phyloP scores from a whole-genome alignment of 2,888 invertebrate genomes.

The Trypoxylon attenuatum region DNA sequence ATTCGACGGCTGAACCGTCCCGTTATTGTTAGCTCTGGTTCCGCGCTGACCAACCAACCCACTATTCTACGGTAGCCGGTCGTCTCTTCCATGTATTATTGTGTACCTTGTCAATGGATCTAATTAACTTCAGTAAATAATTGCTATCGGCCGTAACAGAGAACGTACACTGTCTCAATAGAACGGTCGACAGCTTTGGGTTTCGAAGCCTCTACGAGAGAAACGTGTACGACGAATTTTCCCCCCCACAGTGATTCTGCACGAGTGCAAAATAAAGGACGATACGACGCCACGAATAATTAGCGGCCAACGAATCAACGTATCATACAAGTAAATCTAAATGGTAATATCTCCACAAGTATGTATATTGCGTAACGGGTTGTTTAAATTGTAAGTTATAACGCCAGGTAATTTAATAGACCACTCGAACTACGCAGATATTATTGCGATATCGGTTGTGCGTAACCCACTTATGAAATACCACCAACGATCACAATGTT shows the following conservation, averaged over 20 bases:
- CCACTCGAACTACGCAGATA: conserved; percentile 28
- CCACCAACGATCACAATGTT: conserved; percentile 42
- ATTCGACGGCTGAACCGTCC: background rate
- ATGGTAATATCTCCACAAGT: conserved; percentile 21
- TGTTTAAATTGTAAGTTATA: conserved; percentile 20
- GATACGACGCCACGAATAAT: conserved; percentile 4
- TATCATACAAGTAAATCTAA: conserved; percentile 14
- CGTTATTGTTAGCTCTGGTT: conserved; percentile 25
- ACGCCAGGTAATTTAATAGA: conserved; percentile 35
- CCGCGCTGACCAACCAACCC: conserved; percentile 35
- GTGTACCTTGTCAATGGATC: background rate
- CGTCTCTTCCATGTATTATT: background rate
- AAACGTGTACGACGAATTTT: no score
- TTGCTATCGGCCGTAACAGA: no score
- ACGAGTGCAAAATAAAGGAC: no score
- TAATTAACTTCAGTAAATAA: background rate
- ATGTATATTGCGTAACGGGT: background rate
- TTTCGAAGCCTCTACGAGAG: no score
- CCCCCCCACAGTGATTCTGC: no score
- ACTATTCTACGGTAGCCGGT: conserved; percentile 37
- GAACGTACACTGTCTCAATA: no score
- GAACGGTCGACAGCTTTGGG: no score
- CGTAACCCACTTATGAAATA: conserved; percentile 11
- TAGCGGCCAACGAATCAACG: conserved; percentile 5
- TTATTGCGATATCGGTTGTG: conserved; percentile 37